A percentile compares a stretch with the other conserved stretches of the same genome.
Conservation (phyloP, 2,797 vertebrate species). For the Alcedo quadribrachys region DNA sequence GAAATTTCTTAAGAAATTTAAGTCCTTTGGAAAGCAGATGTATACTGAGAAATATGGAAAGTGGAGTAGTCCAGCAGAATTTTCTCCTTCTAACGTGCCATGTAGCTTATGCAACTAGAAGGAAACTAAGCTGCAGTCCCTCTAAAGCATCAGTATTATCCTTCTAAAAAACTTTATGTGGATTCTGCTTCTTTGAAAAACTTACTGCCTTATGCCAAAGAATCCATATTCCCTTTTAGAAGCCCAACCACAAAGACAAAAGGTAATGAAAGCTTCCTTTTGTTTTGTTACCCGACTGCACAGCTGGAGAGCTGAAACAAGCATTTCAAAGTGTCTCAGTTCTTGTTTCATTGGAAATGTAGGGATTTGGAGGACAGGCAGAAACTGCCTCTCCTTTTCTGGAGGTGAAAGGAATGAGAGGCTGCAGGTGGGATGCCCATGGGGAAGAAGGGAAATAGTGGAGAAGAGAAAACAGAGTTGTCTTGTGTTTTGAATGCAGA, state of each 20-base stretch:
- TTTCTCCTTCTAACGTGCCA: not conserved
- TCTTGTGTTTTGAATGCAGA: not conserved
- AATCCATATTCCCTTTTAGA: conserved; percentile 8
- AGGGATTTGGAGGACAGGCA: not conserved
- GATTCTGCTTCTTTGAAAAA: not conserved
- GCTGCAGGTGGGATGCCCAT: conserved; percentile 19
- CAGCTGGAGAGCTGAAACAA: conserved; percentile 38
- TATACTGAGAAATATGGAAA: not conserved
- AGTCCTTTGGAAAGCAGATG: not conserved
- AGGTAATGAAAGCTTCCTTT: conserved; percentile 17
- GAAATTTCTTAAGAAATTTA: not conserved
- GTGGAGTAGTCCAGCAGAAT: not conserved
- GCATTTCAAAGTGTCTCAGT: not conserved
- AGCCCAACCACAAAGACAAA: conserved; percentile 35
- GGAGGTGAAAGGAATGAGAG: conserved; percentile 4
- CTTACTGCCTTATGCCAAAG: not conserved
- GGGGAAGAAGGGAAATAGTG: not conserved
- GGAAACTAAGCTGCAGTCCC: not conserved
- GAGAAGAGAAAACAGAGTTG: not conserved
- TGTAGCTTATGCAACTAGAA: not conserved
- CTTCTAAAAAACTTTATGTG: not conserved
- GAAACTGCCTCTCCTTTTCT: conserved; percentile 12
- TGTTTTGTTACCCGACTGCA: conserved; percentile 12
- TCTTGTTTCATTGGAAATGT: not conserved
- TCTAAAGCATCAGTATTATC: not conserved